Base-by-base conservation (phyloP, 2,113 vertebrate genomes). In the Leptobrachium leishanense region DNA sequence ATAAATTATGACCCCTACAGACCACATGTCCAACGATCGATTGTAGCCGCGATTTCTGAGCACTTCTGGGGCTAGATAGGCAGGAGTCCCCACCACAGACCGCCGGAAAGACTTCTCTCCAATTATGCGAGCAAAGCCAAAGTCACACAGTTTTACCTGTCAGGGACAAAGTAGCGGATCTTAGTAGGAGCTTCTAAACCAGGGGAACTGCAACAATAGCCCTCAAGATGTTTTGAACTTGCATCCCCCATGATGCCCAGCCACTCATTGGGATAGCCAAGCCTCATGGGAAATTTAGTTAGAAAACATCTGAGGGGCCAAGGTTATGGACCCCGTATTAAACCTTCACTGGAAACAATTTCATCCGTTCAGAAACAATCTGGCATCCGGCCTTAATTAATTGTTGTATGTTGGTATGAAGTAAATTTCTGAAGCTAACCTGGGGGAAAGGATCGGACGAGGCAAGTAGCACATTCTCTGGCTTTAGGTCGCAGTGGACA, bases 401-500 rank as follows among this genome's bases (percentile, higher is more conserved):
- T 31, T 31, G 20, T 31, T 31, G 20, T 31, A 31, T 31, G 20
- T 31, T 5, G 46, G 46, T 8, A 50, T 50, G 8, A 50, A 4
- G 4, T 0, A 50, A 50, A 5, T 50, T 50, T 50, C 8, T 50
- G 46, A 11, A 82, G 87, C 88, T 92, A 87, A 93, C 97, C 94
- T 99, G 97, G 82, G 97, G 97, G 68, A 96, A 97, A 43, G 97
- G 95, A 85, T 99, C 97, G 0, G 96, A 93, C 2, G 96, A 98
- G 0, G 97, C 96, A 81, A 99, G 79, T 75, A 99, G 90, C 50
- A 99, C 97, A 62, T 99, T 99, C 86, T 99, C 97, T 53, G 97
- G 97, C 85, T 99, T 99, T 72, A 99, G 95, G 85, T 99, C 97
- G 90, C 97, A 99, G 84, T 98, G 97, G 86, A 99, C 97, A 43